phyloP scores from a whole-genome alignment of 2,113 vertebrate genomes.

The Picathartes gymnocephalus region DNA sequence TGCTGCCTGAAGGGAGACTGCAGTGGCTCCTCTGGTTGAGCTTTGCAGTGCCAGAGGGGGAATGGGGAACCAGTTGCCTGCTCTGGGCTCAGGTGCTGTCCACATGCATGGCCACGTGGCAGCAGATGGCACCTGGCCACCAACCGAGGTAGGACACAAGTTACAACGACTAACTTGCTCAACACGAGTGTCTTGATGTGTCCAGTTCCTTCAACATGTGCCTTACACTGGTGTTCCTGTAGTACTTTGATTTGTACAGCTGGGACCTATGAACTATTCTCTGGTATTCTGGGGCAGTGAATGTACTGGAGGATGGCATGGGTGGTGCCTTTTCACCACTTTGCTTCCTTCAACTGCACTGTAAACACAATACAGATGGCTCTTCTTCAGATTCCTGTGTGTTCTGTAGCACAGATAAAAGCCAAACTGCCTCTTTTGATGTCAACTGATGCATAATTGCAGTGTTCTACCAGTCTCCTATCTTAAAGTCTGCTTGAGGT shows the following conservation, averaged over 20 bases:
- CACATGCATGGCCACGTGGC: accelerated
- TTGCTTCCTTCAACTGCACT: background rate
- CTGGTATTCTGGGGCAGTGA: background rate
- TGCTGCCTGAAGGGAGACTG: background rate
- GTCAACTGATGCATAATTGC: accelerated
- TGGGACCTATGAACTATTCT: background rate
- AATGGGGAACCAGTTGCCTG: background rate
- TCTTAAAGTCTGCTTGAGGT: background rate
- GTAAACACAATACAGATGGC: background rate
- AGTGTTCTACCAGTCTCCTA: background rate
- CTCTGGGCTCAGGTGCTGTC: background rate
- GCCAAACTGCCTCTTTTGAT: background rate
- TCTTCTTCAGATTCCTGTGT: background rate
- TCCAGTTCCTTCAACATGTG: background rate
- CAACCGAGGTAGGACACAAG: background rate
- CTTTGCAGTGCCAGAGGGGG: background rate
- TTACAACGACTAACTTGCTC: accelerated
- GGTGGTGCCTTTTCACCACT: background rate
- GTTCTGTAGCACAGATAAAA: background rate
- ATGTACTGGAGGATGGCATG: background rate
- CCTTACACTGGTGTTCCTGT: background rate
- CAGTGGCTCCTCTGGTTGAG: background rate
- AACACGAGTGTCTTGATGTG: background rate
- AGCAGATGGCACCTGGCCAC: background rate
- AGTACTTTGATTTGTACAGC: background rate